Percentiles rank a stretch among this genome's conserved stretches.
These are phyloP conservation scores for Chamaetylas fuelleborni DNA, from an alignment of 2,113 vertebrate genomes.

Conservation along the genomic window DNA sequence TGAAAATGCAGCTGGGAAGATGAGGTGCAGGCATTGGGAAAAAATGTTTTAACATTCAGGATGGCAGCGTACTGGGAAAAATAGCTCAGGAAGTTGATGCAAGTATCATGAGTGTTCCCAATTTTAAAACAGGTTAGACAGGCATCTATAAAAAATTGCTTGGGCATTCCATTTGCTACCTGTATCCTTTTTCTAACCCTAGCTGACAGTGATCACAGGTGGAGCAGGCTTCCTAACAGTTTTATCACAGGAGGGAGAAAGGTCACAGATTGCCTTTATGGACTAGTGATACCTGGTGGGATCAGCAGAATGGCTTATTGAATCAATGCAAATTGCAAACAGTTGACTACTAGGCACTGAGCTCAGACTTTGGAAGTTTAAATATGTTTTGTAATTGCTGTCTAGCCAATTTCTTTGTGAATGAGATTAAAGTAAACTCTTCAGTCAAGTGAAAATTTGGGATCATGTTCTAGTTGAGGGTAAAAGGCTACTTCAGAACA, in stretches of 20 bases:
- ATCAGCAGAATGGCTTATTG: background rate
- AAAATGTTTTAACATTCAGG: background rate
- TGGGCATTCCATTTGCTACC: background rate
- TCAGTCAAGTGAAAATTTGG: background rate
- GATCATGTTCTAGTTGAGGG: background rate
- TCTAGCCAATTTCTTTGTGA: background rate
- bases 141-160: background rate
- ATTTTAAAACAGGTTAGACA: background rate
- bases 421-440: background rate
- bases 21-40: background rate
- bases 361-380: background rate
- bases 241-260: background rate
- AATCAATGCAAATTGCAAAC: background rate
- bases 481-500: background rate
- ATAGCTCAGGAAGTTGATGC: background rate
- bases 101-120: background rate
- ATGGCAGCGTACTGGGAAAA: background rate
- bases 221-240: background rate
- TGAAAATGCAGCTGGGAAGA: background rate
- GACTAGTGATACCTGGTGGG: background rate
- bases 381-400: background rate
- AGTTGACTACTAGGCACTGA: rapidly evolving
- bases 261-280: background rate
- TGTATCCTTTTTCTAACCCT: background rate
- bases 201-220: background rate